phyloP scores from a whole-genome alignment of 2,888 invertebrate genomes.

The Venusia cambrica region DNA sequence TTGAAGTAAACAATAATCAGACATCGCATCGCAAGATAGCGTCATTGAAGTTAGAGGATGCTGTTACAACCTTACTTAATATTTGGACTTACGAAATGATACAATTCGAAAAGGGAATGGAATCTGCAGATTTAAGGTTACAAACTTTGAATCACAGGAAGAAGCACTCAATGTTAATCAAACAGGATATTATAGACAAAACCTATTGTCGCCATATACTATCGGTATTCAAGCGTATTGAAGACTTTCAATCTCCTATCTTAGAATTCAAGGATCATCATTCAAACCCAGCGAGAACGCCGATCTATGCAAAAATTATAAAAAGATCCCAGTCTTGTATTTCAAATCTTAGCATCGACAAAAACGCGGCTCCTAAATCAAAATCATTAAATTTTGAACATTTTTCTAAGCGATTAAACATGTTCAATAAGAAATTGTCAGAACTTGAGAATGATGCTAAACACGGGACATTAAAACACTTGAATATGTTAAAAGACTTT shows the following conservation, averaged over 20 bases:
- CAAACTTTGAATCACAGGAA: slow-evolving; percentile 17
- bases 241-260: slow-evolving; percentile 12
- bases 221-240: slow-evolving; percentile 11
- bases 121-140: slow-evolving; percentile 10
- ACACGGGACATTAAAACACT: background rate
- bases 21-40: background rate
- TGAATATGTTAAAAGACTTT: no score
- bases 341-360: slow-evolving; percentile 8
- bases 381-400: slow-evolving; percentile 2
- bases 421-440: slow-evolving; percentile 1
- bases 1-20: background rate
- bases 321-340: slow-evolving; percentile 16
- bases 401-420: slow-evolving; percentile 1
- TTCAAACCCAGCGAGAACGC: background rate
- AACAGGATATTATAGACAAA: slow-evolving; percentile 18
- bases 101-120: slow-evolving; percentile 15
- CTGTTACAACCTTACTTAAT: slow-evolving; percentile 16
- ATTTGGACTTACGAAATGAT: slow-evolving; percentile 24
- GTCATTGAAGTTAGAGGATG: slow-evolving; percentile 14
- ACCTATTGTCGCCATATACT: slow-evolving; percentile 9
- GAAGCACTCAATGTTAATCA: slow-evolving; percentile 10
- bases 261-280: slow-evolving; percentile 3
- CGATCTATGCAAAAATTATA: slow-evolving; percentile 3
- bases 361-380: slow-evolving; percentile 6
- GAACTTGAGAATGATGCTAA: slow-evolving; percentile 10